These are phyloP conservation scores for Sebastes itinus DNA, from an alignment of 2,797 vertebrate species.

Conservation along the genomic window DNA sequence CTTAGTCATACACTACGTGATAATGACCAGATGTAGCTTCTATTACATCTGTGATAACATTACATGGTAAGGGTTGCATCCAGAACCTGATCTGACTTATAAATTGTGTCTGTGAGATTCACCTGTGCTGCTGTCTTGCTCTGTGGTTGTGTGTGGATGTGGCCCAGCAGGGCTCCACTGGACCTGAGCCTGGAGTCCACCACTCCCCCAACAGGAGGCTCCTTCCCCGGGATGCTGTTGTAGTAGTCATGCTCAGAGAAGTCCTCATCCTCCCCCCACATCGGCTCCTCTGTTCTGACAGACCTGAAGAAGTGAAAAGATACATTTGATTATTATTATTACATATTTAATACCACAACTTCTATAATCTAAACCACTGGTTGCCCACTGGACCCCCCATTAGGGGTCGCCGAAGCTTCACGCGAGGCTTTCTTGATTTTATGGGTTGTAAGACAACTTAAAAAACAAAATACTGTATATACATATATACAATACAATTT, in stretches of 20 bases:
- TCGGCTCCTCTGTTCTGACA: constrained; percentile 82
- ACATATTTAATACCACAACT: neutral
- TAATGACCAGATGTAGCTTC: constrained; percentile 16
- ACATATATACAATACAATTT: neutral
- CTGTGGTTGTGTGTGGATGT: constrained; percentile 81
- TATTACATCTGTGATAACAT: neutral
- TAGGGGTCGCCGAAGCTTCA: neutral
- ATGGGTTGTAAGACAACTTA: neutral
- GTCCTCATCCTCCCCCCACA: constrained; percentile 90
- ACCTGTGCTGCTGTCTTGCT: constrained; percentile 82
- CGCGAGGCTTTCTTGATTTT: neutral
- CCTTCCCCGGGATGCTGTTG: constrained; percentile 98
- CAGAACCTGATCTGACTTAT: neutral
- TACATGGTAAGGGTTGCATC: neutral
- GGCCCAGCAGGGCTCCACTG: constrained; percentile 66
- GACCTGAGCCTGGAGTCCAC: constrained; percentile 89
- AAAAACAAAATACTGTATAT: neutral
- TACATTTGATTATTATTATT: neutral
- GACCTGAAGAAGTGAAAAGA: constrained; percentile 66
- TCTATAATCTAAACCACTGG: neutral
- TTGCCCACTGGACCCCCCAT: neutral
- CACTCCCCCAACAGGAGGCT: constrained; percentile 91
- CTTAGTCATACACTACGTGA: neutral
- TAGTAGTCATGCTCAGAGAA: constrained; percentile 89
- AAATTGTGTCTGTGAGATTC: constrained; percentile 11